Evolutionary conservation across 1,140 invertebrate genomes (phyloP).

Genomic region (Phenacoccus solenopsis): DNA sequence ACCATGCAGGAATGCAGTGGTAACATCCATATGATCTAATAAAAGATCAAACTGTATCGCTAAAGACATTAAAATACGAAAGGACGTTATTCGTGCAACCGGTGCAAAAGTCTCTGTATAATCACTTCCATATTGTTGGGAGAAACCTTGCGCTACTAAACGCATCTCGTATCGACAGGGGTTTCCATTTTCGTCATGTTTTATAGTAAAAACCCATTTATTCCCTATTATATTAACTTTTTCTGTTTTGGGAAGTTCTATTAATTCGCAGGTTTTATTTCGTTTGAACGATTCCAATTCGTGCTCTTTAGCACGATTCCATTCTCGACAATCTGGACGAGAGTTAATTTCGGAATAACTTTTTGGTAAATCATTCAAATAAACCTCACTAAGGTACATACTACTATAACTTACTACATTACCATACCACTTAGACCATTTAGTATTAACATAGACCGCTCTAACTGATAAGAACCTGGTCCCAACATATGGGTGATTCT

Average conservation of each 20-base stretch:
- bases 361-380: not conserved
- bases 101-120: conserved; percentile 34
- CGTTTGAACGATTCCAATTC: conserved; percentile 30
- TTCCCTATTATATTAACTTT: conserved; percentile 26
- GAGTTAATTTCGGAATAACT: conserved; percentile 6
- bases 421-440: no score
- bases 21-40: conserved; percentile 33
- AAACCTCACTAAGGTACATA: no score
- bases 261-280: conserved; percentile 34
- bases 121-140: conserved; percentile 28
- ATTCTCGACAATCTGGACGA: conserved; percentile 24
- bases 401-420: no score
- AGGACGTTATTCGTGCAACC: conserved; percentile 29
- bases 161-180: conserved; percentile 26
- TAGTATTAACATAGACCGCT: no score
- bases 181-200: conserved; percentile 28
- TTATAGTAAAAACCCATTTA: conserved; percentile 34
- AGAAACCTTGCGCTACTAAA: conserved; percentile 12
- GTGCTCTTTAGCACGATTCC: conserved; percentile 32
- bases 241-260: conserved; percentile 26
- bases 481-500: no score
- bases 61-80: conserved; percentile 33
- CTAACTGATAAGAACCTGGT: no score
- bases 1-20: conserved; percentile 35
- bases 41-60: conserved; percentile 30